A percentile compares a stretch with the other conserved stretches of the same genome.
These are phyloP conservation scores for Atta cephalotes DNA, from an alignment of 1,140 invertebrate species.

Conservation along the genomic window DNA sequence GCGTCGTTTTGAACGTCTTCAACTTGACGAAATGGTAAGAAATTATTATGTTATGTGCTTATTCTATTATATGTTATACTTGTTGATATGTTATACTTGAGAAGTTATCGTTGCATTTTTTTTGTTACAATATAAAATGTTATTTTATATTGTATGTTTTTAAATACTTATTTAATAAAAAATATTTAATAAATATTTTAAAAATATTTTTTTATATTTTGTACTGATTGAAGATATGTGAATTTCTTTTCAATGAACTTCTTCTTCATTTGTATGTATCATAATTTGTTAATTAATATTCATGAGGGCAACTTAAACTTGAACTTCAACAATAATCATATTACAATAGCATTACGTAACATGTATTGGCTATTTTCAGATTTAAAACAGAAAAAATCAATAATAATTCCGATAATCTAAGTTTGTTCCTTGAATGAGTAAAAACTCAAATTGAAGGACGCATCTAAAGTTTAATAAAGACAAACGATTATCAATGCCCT, in stretches of 20 bases:
- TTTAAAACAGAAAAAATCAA: background rate
- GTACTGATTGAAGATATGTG: background rate
- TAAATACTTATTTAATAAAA: too few relatives aligned
- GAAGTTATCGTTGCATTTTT: background rate
- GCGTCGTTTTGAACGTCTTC: background rate
- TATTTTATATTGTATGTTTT: background rate
- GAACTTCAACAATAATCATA: background rate
- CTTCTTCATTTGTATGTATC: background rate
- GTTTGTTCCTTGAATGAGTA: background rate
- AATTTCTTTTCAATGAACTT: background rate
- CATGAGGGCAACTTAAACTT: background rate
- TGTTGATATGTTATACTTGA: background rate
- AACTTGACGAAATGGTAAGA: constrained; percentile 46
- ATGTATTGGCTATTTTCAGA: background rate
- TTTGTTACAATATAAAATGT: background rate
- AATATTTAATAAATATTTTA: too few relatives aligned
- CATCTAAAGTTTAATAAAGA: background rate
- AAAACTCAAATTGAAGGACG: background rate
- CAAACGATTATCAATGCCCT: background rate
- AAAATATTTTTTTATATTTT: too few relatives aligned
- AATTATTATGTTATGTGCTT: background rate
- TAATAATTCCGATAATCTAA: constrained; percentile 8
- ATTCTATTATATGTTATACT: too few relatives aligned
- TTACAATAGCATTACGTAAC: background rate
- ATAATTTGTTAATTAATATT: constrained; percentile 16